Conservation (phyloP, 2,113 vertebrate genomes). For the Percina caprodes region DNA sequence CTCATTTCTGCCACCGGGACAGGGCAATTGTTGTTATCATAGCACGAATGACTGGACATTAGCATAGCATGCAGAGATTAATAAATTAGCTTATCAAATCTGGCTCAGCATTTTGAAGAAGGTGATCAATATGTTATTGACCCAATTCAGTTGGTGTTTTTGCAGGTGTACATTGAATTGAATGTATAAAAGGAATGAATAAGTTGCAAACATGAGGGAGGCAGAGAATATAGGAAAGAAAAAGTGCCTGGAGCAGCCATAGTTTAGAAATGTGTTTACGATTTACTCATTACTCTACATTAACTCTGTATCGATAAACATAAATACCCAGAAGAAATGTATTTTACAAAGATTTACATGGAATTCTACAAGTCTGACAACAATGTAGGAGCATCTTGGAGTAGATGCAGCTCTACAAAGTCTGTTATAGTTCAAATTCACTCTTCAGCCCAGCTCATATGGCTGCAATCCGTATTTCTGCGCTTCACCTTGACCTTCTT, state of each 20-base stretch:
- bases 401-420: not conserved
- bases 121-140: constrained; percentile 66
- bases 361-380: not conserved
- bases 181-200: constrained; percentile 28
- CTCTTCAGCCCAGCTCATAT: not conserved
- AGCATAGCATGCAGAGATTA: constrained; percentile 69
- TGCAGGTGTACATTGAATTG: constrained; percentile 47
- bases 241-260: constrained; percentile 35
- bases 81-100: constrained; percentile 78
- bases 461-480: constrained; percentile 1
- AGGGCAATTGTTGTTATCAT: constrained; percentile 62
- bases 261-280: constrained; percentile 11
- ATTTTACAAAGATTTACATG: constrained; percentile 1
- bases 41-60: constrained; percentile 67
- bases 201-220: constrained; percentile 51
- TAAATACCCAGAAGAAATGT: not conserved
- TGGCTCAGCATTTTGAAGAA: constrained; percentile 55
- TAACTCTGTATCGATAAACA: constrained; percentile 23
- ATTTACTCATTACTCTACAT: constrained; percentile 51
- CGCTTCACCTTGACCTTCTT: constrained; percentile 6
- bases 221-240: constrained; percentile 22
- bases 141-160: constrained; percentile 39
- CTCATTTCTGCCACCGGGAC: constrained; percentile 66
- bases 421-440: not conserved
- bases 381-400: not conserved